Evolutionary conservation across 2,113 vertebrate genomes (phyloP), one percentile per base, ranked within the genome.

Genomic region (Camelus bactrianus): DNA sequence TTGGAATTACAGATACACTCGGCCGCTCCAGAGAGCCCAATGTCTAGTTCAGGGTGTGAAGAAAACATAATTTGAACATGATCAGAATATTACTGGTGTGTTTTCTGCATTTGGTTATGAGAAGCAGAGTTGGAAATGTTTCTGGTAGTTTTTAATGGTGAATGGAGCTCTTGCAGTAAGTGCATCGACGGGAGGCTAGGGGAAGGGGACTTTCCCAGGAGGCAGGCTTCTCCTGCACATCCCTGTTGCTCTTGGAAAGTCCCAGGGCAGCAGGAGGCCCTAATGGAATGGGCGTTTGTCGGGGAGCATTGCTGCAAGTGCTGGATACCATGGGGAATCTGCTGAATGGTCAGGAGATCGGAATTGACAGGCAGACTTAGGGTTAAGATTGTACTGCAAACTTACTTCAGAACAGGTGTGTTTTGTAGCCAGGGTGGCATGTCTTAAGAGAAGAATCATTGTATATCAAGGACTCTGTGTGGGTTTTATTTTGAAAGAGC

Each of bases 171-270:
- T 8, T 22, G 24, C 19, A 8, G 38, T 12, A 70, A 70, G 1
- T 3, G 24, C 2, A 6, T 3, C 54, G 3, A 0, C 0, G 22
- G 35, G 46, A 35, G 58, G 3, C 6, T 0, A 10, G 50, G 5
- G 8, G 58, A 35, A 1, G 35, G 0, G 8, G 9, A 5, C 0
- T 28, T 14, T 32, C 16, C 1, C 0, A 12, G 92, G 15, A 26
- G 1, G 4, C 14, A 22, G 50, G 1, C 17, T 65, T 5, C 79
- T 12, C 1, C 1, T 19, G n/a, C 11, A 42, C 1, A 0, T 24
- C 6, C 19, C 9, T n/a, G 0, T 48, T 26, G 20, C 20, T 15
- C 58, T 48, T 16, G 26, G 20, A 11, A 19, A 17, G 28, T n/a
- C 50, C 28, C 73, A 26, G 6, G 11, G 13, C 50, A 0, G 10